These are phyloP conservation scores for Nibea coibor DNA, from an alignment of 2,113 vertebrate species.

Conservation along the genomic window DNA sequence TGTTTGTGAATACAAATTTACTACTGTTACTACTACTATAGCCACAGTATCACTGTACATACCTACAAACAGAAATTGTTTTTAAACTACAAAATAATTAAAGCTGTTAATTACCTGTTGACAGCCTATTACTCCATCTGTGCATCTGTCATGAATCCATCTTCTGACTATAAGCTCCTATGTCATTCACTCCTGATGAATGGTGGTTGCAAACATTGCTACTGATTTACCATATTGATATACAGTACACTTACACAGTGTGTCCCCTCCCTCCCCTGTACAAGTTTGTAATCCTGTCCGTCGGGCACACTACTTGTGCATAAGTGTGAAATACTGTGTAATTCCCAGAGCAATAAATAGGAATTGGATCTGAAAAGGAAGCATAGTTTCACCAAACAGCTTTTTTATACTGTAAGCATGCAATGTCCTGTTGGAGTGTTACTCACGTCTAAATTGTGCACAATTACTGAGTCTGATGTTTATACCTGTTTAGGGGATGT, in stretches of 20 bases:
- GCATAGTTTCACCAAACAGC: slow-evolving; percentile 13
- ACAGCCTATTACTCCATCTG: not conserved
- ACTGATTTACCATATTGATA: slow-evolving; percentile 36
- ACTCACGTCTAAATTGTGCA: not conserved
- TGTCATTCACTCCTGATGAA: slow-evolving; percentile 14
- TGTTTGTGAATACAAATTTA: slow-evolving; percentile 35
- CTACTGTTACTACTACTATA: no score
- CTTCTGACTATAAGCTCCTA: slow-evolving; percentile 7
- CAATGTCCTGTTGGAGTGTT: slow-evolving; percentile 18
- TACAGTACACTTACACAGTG: slow-evolving; percentile 32
- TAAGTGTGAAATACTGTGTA: slow-evolving; percentile 51
- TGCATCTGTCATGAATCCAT: not conserved
- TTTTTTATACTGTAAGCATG: slow-evolving; percentile 15
- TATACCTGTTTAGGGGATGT: not conserved
- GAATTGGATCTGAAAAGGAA: slow-evolving; percentile 65
- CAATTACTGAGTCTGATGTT: not conserved
- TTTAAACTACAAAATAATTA: not conserved
- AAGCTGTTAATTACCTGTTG: not conserved
- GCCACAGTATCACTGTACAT: no score
- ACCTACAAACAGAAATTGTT: no score
- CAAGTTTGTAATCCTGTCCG: slow-evolving; percentile 47
- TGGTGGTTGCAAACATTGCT: slow-evolving; percentile 9
- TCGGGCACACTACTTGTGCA: slow-evolving; percentile 19
- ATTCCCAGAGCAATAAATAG: slow-evolving; percentile 45
- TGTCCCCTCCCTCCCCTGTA: not conserved